Base-by-base conservation (phyloP, 2,888 invertebrate species). In the Perizoma affinitatum region DNA sequence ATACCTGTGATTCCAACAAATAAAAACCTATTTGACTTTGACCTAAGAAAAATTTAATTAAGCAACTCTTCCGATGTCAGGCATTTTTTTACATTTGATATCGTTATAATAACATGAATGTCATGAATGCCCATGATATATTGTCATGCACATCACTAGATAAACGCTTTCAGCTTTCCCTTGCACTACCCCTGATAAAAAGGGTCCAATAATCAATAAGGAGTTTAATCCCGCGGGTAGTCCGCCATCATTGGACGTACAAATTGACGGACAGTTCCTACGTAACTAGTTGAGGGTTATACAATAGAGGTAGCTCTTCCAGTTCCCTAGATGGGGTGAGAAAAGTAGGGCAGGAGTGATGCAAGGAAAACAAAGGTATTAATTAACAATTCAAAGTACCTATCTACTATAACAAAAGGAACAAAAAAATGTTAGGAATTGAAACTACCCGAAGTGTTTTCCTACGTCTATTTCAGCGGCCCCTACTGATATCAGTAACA, bases 131-230 rank as follows among this genome's bases (percentile, higher is more conserved):
- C 22, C 3, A 22, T 22, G 22, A 22, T 22, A 22, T 22, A 7
- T 38, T 38, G 5, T 38, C 38, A 38, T 38, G 7, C 38, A 38
- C 7, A 0, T 34, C 9, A 10, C 42, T 34, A 34, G 9, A 5
- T 36, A 49, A n/a, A 34, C 49, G 41, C 50, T 57, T n/a, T 6
- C 0, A 8, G 11, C 9, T 7, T 22, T 42, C 5, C 1, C 45
- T 42, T 41, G 36, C 22, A 35, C 56, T 49, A 46, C 5, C 33
- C 10, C 33, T 70, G 81, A 83, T 83, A 87, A 89, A 90, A 92
- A 89, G 90, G 92, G 87, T 85, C 88, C 87, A 84, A 87, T 87
- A 89, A 93, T 92, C 92, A 92, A 93, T 92, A 92, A 91, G 90
- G 83, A 90, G 84, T 90, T 90, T 89, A 91, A 90, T 92, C 92